phyloP scores from a whole-genome alignment of 2,797 vertebrate genomes.

The Echiichthys vipera region DNA sequence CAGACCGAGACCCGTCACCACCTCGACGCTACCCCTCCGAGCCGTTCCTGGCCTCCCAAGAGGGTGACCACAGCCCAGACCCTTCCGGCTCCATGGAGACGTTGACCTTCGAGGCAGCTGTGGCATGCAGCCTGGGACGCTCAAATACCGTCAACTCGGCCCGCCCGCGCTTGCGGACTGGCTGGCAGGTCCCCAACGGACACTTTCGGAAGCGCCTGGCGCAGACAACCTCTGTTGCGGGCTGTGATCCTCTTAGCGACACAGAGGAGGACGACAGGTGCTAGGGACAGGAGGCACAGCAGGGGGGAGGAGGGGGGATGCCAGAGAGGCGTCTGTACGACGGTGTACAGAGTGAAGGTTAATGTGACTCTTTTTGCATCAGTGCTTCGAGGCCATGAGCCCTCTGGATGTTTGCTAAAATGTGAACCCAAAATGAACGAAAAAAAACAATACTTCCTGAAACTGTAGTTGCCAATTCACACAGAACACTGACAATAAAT shows the following conservation, averaged over 20 bases:
- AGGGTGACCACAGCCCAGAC: constrained; percentile 94
- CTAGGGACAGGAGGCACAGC: constrained; percentile 79
- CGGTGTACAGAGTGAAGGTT: constrained; percentile 39
- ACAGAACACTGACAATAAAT: constrained; percentile 74
- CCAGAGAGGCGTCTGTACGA: constrained; percentile 42
- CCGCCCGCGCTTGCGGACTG: constrained; percentile 89
- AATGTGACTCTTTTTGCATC: constrained; percentile 61
- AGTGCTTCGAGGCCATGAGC: constrained; percentile 41
- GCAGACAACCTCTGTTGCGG: constrained; percentile 88
- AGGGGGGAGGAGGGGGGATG: constrained; percentile 8
- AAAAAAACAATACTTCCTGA: constrained; percentile 71
- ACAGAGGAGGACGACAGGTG: constrained; percentile 97
- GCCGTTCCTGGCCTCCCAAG: constrained; percentile 93
- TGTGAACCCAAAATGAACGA: constrained; percentile 47
- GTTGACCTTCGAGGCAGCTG: constrained; percentile 96
- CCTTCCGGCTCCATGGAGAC: constrained; percentile 93
- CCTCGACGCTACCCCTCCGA: constrained; percentile 94
- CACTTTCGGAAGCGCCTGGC: constrained; percentile 94
- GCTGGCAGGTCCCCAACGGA: constrained; percentile 98
- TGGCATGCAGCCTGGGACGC: constrained; percentile 95
- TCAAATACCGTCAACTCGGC: constrained; percentile 94
- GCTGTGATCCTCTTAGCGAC: constrained; percentile 93
- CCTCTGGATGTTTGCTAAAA: constrained; percentile 59
- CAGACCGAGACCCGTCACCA: constrained; percentile 78
- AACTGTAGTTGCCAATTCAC: constrained; percentile 78